Conservation (phyloP, 2,113 vertebrate species). For the Trematocara macrostoma region DNA sequence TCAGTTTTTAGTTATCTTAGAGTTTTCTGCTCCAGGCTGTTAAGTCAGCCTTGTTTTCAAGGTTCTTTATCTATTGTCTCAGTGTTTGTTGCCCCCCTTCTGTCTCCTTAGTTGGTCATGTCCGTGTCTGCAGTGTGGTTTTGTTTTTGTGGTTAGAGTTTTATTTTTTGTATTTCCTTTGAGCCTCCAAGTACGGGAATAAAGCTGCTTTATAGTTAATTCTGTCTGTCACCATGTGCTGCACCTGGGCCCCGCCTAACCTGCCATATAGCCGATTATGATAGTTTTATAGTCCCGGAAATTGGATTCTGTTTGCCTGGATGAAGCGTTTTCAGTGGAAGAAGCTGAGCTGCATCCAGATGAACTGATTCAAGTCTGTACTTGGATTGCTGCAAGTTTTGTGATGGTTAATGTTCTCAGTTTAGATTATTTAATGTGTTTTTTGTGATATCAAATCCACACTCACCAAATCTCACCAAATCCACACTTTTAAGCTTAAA, state of each 20-base stretch:
- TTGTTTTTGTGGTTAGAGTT: not conserved
- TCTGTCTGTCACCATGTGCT: not conserved
- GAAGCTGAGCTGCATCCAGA: not conserved
- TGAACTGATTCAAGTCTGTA: not conserved
- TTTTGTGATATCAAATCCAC: not conserved
- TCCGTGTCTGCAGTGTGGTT: not conserved
- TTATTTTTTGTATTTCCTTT: not conserved
- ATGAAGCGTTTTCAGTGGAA: not conserved
- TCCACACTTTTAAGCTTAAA: too few relatives aligned
- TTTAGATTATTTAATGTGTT: not conserved
- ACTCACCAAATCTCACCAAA: too few relatives aligned
- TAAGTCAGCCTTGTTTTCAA: not conserved
- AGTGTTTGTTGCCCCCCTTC: not conserved
- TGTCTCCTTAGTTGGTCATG: not conserved
- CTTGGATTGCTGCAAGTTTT: not conserved
- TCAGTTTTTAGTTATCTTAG: not conserved
- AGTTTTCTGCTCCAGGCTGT: not conserved
- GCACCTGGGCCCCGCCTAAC: not conserved
- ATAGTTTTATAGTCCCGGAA: not conserved
- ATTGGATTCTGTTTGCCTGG: not conserved
- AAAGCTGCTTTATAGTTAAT: not conserved
- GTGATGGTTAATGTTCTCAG: not conserved
- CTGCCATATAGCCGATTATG: rapidly evolving
- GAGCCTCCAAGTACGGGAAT: rapidly evolving
- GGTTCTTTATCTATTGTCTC: not conserved